Conservation (phyloP, 2,113 vertebrate genomes). For the Colistium nudipinnis region DNA sequence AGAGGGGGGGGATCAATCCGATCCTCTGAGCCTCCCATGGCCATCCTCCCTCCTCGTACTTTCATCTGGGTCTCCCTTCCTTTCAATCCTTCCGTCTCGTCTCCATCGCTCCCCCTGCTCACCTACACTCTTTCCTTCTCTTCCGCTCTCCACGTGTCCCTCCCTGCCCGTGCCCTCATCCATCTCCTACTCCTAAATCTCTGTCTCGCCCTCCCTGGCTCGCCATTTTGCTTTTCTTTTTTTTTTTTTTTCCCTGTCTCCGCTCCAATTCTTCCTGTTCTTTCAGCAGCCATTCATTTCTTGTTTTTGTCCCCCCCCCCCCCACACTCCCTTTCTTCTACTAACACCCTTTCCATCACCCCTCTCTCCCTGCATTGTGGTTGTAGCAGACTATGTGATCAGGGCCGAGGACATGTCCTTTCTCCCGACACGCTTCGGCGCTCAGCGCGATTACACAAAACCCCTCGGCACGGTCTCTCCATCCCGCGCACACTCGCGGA, state of each 20-base stretch:
- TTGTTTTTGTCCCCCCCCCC: conserved; percentile 44
- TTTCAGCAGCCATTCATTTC: conserved; percentile 60
- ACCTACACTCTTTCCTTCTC: conserved; percentile 34
- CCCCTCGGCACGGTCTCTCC: conserved; percentile 60
- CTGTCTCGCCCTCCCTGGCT: conserved; percentile 26
- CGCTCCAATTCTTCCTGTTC: conserved; percentile 5
- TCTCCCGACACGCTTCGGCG: conserved; percentile 73
- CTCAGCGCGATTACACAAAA: conserved; percentile 80
- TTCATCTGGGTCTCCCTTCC: conserved; percentile 55
- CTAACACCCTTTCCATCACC: conserved; percentile 45
- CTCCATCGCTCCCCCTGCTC: conserved; percentile 36
- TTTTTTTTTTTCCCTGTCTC: conserved; percentile 14
- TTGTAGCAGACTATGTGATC: conserved; percentile 71
- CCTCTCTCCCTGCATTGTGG: conserved; percentile 56
- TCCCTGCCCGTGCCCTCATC: conserved; percentile 34
- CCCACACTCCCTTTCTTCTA: conserved; percentile 21
- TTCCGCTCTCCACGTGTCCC: conserved; percentile 25
- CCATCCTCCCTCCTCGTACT: conserved; percentile 45
- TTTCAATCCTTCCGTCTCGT: conserved; percentile 33
- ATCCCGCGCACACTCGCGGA: conserved; percentile 28
- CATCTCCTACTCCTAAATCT: conserved; percentile 43
- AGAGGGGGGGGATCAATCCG: conserved; percentile 48
- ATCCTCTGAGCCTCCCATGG: conserved; percentile 48
- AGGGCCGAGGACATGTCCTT: conserved; percentile 79
- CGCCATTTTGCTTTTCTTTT: not conserved